A percentile compares a stretch with the other conserved stretches of the same genome.
Evolutionary conservation across 2,888 invertebrate species (phyloP).

Genomic region (Galeruca laticollis): DNA sequence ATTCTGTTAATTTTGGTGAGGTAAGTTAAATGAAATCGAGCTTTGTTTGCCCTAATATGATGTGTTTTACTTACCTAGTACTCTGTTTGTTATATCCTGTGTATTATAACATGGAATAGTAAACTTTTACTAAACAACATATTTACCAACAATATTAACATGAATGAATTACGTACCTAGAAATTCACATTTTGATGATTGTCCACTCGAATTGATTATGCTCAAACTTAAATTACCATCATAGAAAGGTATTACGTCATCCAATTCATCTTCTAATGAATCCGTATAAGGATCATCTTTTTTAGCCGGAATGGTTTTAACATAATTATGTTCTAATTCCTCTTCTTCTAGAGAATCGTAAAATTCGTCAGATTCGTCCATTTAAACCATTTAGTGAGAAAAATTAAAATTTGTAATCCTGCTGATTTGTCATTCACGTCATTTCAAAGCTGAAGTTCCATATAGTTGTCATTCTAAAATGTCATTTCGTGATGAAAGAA

Average conservation of each 20-base stretch:
- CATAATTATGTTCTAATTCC: slow-evolving; percentile 31
- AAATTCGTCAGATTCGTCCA: slow-evolving; percentile 43
- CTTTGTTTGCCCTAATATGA: too few species aligned
- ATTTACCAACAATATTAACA: neutral
- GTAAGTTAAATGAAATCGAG: too few species aligned
- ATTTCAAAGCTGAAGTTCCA: neutral
- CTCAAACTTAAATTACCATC: slow-evolving; percentile 35
- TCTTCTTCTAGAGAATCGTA: slow-evolving; percentile 47
- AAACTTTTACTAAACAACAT: too few species aligned
- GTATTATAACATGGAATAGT: too few species aligned
- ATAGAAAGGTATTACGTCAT: slow-evolving; percentile 42
- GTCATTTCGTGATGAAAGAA: too few species aligned
- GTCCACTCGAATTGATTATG: slow-evolving; percentile 32
- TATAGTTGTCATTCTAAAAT: too few species aligned
- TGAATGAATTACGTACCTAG: neutral
- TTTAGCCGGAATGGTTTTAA: neutral
- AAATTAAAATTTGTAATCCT: slow-evolving; percentile 2
- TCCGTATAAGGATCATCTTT: slow-evolving; percentile 2
- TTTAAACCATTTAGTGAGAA: neutral
- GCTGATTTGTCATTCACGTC: slow-evolving; percentile 4
- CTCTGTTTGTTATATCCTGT: too few species aligned
- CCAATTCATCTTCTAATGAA: slow-evolving; percentile 16
- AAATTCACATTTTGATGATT: slow-evolving; percentile 18
- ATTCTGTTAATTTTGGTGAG: too few species aligned
- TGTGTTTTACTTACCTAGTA: too few species aligned